Conservation (phyloP, 1,140 invertebrate species). For the Pentalonia nigronervosa region DNA sequence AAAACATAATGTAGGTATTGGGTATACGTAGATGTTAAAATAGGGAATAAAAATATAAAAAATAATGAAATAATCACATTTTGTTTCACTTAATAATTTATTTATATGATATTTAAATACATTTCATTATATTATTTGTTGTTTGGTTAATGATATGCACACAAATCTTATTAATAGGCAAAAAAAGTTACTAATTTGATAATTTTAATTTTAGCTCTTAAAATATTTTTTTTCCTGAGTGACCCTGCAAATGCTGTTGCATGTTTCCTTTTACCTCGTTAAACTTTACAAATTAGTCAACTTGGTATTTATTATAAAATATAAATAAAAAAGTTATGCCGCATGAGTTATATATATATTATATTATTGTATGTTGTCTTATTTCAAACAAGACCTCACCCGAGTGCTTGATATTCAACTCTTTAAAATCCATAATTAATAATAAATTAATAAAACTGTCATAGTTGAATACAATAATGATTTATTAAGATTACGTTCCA, state of each 20-base stretch:
- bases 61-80: background rate
- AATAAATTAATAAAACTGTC: background rate
- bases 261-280: slow-evolving; percentile 39
- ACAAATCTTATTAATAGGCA: background rate
- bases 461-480: background rate
- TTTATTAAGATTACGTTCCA: background rate
- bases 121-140: background rate
- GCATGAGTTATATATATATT: slow-evolving; percentile 28
- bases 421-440: background rate
- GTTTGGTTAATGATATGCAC: background rate
- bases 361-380: slow-evolving; percentile 6
- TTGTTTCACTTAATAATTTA: background rate
- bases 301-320: slow-evolving; percentile 15
- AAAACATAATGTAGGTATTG: background rate
- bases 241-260: slow-evolving; percentile 48
- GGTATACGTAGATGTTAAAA: background rate
- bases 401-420: background rate
- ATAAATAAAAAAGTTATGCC: background rate
- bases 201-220: slow-evolving; percentile 21
- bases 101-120: background rate
- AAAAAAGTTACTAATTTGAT: slow-evolving; percentile 31
- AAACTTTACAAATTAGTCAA: slow-evolving; percentile 21
- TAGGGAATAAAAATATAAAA: background rate
- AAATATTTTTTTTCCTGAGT: slow-evolving; percentile 26
- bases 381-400: background rate